Evolutionary conservation across 2,888 invertebrate species (phyloP).

Genomic region (Dolichopus griseipennis): DNA sequence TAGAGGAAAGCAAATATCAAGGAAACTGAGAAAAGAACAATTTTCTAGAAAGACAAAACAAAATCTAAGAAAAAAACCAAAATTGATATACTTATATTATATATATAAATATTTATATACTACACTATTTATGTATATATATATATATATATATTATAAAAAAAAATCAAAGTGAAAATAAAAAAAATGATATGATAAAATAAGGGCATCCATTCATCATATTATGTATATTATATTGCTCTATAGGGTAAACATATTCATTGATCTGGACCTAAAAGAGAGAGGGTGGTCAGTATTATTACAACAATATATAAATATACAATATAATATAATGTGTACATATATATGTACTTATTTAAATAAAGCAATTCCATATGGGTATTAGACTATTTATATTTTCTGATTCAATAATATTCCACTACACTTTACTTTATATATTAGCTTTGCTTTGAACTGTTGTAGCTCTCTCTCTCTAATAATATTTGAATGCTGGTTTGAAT

Average conservation of each 20-base stretch:
- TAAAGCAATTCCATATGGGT: background rate
- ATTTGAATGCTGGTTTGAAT: background rate
- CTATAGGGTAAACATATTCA: constrained; percentile 4
- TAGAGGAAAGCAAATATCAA: too few relatives aligned
- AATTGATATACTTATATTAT: too few relatives aligned
- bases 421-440: too few relatives aligned
- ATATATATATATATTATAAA: too few relatives aligned
- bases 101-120: too few relatives aligned
- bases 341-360: background rate
- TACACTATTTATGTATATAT: too few relatives aligned
- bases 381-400: background rate
- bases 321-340: background rate
- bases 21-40: too few relatives aligned
- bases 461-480: too few relatives aligned
- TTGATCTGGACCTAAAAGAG: constrained; percentile 6
- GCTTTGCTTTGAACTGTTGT: background rate
- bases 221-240: constrained; percentile 2
- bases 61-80: too few relatives aligned
- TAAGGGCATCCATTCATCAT: constrained; percentile 3
- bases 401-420: too few relatives aligned
- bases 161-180: too few relatives aligned
- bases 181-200: background rate
- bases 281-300: background rate
- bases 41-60: too few relatives aligned
- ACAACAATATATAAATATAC: background rate